phyloP scores from a whole-genome alignment of 2,888 invertebrate species.

The Oscheius sp. region DNA sequence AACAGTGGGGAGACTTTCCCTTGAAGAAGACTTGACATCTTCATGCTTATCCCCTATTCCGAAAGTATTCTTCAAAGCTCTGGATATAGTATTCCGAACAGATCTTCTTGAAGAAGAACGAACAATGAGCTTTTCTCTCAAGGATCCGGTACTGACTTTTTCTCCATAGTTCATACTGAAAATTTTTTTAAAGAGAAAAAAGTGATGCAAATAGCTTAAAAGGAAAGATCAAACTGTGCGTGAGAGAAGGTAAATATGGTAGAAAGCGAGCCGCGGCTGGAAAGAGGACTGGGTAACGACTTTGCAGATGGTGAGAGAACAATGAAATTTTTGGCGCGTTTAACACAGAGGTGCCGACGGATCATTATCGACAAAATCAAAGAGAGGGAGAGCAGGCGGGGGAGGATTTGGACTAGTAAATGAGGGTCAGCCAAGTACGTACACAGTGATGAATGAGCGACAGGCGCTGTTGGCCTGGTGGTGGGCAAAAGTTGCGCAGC shows the following conservation, averaged over 20 bases:
- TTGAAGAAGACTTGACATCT: constrained; percentile 41
- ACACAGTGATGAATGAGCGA: constrained; percentile 38
- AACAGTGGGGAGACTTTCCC: constrained; percentile 39
- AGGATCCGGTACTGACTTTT: constrained; percentile 48
- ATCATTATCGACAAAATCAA: constrained; percentile 17
- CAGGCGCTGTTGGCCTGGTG: constrained; percentile 37
- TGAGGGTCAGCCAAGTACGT: constrained; percentile 32
- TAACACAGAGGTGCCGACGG: not conserved
- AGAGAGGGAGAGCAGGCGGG: not conserved
- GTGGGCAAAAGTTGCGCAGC: constrained; percentile 12
- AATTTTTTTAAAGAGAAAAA: not conserved
- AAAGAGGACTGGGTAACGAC: constrained; percentile 11
- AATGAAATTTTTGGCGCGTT: constrained; percentile 27
- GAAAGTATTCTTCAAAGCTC: constrained; percentile 48
- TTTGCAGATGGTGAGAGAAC: constrained; percentile 25
- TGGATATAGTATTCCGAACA: constrained; percentile 47
- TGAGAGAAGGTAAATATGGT: not conserved
- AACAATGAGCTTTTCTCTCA: constrained; percentile 49
- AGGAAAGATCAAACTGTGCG: not conserved
- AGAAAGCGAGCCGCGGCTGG: not conserved
- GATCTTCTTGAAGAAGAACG: constrained; percentile 43
- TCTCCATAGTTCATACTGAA: constrained; percentile 32
- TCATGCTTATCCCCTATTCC: constrained; percentile 42
- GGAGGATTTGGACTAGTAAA: constrained; percentile 14
- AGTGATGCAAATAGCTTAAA: not conserved